Evolutionary conservation across 37 sponge, comb jelly and placozoan genomes (phyloP), one percentile per base, ranked within the genome.

Genomic region (Beroe ovata): DNA sequence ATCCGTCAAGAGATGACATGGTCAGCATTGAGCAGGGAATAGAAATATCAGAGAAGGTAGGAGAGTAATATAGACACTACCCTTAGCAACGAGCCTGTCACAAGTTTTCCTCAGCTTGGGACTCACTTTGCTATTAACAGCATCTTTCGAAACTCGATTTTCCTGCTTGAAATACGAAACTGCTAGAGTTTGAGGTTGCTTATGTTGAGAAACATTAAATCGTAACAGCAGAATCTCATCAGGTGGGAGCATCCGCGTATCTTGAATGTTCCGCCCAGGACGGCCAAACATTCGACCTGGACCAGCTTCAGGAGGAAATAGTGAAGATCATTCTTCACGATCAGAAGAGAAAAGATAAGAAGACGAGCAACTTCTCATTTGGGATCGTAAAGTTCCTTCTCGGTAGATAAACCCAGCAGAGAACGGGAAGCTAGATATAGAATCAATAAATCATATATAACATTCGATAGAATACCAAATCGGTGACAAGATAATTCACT

Each of bases 21-120:
- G 84, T 77, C 47, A 77, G 84, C 54, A 36, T 77, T 8, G 84
- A 77, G 84, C 84, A 77, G n/a, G 84, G 84, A 77, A 36, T 77
- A 42, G 84, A 77, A 4, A 77, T 77, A 23, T 30, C 54, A 21
- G n/a, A 21, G 36, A 77, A 77, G 84, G 84, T 77, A 16, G 20
- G 29, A n/a, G n/a, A n/a, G n/a, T n/a, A n/a, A n/a, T n/a, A n/a
- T n/a, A n/a, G n/a, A n/a, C n/a, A n/a, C n/a, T n/a, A n/a, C n/a
- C n/a, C n/a, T n/a, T n/a, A n/a, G n/a, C n/a, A n/a, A n/a, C n/a
- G n/a, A n/a, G n/a, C n/a, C n/a, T n/a, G n/a, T n/a, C n/a, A n/a
- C n/a, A n/a, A n/a, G n/a, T n/a, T n/a, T n/a, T n/a, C n/a, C n/a
- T n/a, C n/a, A n/a, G n/a, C n/a, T n/a, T n/a, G n/a, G n/a, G n/a